Conservation (phyloP, 2,113 vertebrate species). For the Cynopterus brachyotis region DNA sequence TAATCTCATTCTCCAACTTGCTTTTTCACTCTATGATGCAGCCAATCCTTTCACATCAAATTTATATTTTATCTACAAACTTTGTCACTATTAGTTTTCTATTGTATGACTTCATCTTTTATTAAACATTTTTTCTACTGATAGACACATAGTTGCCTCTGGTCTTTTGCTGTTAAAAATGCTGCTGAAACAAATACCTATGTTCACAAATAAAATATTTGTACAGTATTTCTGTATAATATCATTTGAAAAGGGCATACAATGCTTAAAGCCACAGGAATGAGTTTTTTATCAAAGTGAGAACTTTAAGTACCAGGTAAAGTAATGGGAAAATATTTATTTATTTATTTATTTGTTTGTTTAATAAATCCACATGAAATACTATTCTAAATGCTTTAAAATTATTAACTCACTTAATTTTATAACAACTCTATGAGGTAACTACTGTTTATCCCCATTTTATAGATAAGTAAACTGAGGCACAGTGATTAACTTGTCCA, state of each 20-base stretch:
- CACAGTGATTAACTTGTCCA: background rate
- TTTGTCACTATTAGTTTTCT: background rate
- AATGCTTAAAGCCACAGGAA: background rate
- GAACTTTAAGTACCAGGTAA: background rate
- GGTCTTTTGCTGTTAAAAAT: background rate
- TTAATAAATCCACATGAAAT: background rate
- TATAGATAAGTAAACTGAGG: background rate
- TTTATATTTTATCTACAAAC: slow-evolving; percentile 2
- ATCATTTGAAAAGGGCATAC: background rate
- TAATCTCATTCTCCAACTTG: background rate
- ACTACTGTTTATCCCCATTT: background rate
- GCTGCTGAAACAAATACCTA: background rate
- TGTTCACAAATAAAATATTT: background rate
- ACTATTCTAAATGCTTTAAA: background rate
- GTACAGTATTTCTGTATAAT: background rate
- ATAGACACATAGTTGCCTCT: background rate
- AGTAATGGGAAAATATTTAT: background rate
- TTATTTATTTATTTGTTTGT: slow-evolving; percentile 11
- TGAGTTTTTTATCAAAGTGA: background rate
- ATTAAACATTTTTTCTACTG: background rate
- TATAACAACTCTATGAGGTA: background rate
- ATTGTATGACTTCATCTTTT: background rate
- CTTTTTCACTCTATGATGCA: background rate
- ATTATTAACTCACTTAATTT: slow-evolving; percentile 20
- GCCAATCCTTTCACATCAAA: background rate